A percentile compares a stretch with the other conserved stretches of the same genome.
phyloP scores from a whole-genome alignment of 2,888 invertebrate species.

The Dolichomitus sp. region DNA sequence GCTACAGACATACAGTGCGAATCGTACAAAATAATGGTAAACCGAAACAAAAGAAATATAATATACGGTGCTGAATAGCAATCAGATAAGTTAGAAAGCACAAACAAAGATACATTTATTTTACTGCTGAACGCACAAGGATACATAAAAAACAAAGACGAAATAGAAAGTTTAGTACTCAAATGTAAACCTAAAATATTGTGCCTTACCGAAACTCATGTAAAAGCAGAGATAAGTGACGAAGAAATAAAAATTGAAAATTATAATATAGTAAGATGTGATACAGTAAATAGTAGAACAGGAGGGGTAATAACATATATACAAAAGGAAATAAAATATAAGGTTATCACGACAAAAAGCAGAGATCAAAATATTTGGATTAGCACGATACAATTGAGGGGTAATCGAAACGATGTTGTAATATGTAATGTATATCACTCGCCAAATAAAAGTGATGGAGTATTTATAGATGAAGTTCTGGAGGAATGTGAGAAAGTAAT shows the following conservation, averaged over 20 bases:
- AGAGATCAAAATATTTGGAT: background rate
- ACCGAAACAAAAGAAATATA: slow-evolving; percentile 31
- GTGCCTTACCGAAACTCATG: slow-evolving; percentile 10
- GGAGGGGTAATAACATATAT: slow-evolving; percentile 28
- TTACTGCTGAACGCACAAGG: slow-evolving; percentile 44
- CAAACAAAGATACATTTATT: background rate
- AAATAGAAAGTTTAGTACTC: background rate
- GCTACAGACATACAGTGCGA: slow-evolving; percentile 30
- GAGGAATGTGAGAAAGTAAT: slow-evolving; percentile 16
- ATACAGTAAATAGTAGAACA: slow-evolving; percentile 17
- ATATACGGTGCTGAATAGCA: slow-evolving; percentile 34
- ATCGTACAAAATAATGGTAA: slow-evolving; percentile 18
- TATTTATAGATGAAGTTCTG: slow-evolving; percentile 3
- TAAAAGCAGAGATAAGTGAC: background rate
- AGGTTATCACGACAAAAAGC: background rate
- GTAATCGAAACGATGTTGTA: background rate
- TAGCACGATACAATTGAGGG: background rate
- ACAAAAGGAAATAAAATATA: background rate
- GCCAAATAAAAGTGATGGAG: slow-evolving; percentile 14
- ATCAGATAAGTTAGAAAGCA: background rate
- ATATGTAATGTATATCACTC: slow-evolving; percentile 34
- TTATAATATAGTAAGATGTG: background rate
- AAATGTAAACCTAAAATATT: background rate
- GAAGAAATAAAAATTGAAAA: background rate
- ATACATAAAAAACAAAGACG: slow-evolving; percentile 15